Evolutionary conservation across 2,888 invertebrate genomes (phyloP).

Genomic region (Rhamphomyia laevipes): DNA sequence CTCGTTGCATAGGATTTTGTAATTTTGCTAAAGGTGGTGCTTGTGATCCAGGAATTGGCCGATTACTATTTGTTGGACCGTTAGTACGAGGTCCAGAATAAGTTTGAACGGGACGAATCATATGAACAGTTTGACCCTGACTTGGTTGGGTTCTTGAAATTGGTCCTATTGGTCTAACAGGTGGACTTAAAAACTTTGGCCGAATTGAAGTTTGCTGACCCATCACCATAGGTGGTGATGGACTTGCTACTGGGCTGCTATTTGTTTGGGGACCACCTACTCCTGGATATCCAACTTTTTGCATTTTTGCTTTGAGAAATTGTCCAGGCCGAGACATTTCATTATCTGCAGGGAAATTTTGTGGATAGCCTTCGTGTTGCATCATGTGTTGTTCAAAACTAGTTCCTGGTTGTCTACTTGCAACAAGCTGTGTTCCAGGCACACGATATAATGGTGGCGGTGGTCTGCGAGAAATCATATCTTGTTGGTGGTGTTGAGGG

Average conservation of each 20-base stretch:
- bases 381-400: slow-evolving; percentile 25
- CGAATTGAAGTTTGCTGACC: slow-evolving; percentile 13
- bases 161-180: slow-evolving; percentile 2
- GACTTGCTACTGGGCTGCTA: background rate
- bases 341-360: slow-evolving; percentile 9
- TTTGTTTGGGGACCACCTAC: background rate
- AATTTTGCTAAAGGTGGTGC: background rate
- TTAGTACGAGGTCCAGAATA: no score
- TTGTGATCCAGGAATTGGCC: background rate
- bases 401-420: slow-evolving; percentile 22
- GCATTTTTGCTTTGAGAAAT: slow-evolving; percentile 17
- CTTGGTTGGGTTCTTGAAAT: slow-evolving; percentile 3
- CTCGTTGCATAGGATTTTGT: background rate
- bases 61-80: background rate
- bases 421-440: slow-evolving; percentile 12
- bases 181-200: slow-evolving; percentile 9
- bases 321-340: slow-evolving; percentile 18
- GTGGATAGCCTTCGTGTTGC: slow-evolving; percentile 7
- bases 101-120: no score
- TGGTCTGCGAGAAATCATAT: slow-evolving; percentile 12
- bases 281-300: slow-evolving; percentile 8
- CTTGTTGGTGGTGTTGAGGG: background rate
- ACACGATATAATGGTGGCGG: slow-evolving; percentile 17
- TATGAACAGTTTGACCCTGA: background rate
- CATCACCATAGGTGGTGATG: slow-evolving; percentile 9